Evolutionary conservation across 2,888 invertebrate genomes (phyloP), one percentile per base, ranked within the genome.

Genomic region (Drosophila phalerata): DNA sequence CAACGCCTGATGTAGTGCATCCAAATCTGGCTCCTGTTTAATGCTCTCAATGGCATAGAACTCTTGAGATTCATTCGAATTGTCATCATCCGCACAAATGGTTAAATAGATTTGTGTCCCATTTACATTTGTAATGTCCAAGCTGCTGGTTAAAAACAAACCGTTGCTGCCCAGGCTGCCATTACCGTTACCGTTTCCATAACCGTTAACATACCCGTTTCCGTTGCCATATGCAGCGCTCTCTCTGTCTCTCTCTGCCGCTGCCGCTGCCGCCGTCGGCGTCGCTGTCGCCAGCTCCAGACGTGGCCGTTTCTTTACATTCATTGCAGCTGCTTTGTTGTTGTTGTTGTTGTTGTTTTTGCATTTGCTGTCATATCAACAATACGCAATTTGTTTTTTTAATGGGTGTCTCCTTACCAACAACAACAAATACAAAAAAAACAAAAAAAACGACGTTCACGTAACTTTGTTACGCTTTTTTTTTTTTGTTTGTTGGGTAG

Each of bases 21-120:
- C 88, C 65, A 87, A 22, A 19, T 88, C 64, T 19, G 89, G 88
- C 55, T 91, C 91, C 71, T 90, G 88, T 28, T 91, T 91, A 17
- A 90, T 86, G 67, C 82, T 76, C 55, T 89, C 87, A 49, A 90
- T 75, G 40, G 89, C 79, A 65, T 91, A 75, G 55, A 84, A 89
- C 58, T 91, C 91, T 47, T 88, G 82, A 43, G 91, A 90, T 55
- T 90, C 91, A 32, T 86, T 76, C 1, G 90, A 90, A 47, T 87
- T 89, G 19, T 80, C 85, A 25, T 89, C 75, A 10, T 85, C 89
- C 40, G 90, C 91, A 69, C 91, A 91, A 30, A 91, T 90, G 10
- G 91, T 90, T 47, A 84, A 61, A 43, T 86, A 86, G 15, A 84
- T 88, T 61, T 84, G 89, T 17, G 89, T 85, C 15, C 84, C 81